These are phyloP conservation scores for Drosophila tsacasi DNA, from an alignment of 1,140 invertebrate species.

Conservation along the genomic window DNA sequence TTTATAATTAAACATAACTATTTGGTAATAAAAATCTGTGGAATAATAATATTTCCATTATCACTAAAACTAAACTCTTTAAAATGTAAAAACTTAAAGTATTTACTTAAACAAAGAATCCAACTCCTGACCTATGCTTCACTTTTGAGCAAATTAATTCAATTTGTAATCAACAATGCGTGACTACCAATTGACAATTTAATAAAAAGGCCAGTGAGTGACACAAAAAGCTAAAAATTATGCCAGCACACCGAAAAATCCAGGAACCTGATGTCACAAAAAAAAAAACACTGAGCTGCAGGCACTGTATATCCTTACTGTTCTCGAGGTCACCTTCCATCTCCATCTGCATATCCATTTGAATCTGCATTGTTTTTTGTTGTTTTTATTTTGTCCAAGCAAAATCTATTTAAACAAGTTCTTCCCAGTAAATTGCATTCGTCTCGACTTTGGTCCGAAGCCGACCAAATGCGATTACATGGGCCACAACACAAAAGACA, in stretches of 20 bases:
- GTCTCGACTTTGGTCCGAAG: constrained; percentile 39
- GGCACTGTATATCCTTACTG: constrained; percentile 40
- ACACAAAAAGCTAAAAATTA: constrained; percentile 40
- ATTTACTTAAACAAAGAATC: not conserved
- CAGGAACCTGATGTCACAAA: constrained; percentile 1
- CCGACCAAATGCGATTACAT: constrained; percentile 73
- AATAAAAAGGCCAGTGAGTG: constrained; percentile 55
- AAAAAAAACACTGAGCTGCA: constrained; percentile 10
- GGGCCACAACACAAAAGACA: constrained; percentile 48
- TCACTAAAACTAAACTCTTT: not conserved
- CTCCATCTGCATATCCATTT: constrained; percentile 44
- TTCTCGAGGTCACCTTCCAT: constrained; percentile 8
- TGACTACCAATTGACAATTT: constrained; percentile 69
- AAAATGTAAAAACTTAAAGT: not conserved
- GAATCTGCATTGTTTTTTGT: constrained; percentile 56
- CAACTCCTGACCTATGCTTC: not conserved
- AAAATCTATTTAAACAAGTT: constrained; percentile 66
- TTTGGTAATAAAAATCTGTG: not conserved
- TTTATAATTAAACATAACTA: not conserved
- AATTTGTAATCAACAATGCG: constrained; percentile 71
- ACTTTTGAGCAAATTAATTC: constrained; percentile 48
- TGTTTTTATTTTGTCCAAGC: constrained; percentile 4
- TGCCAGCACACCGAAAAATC: constrained; percentile 36
- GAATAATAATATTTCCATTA: not conserved
- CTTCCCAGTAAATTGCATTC: constrained; percentile 71